Evolutionary conservation across 2,797 vertebrate species (phyloP), one percentile per base, ranked within the genome.

Genomic region (Knipowitschia caucasica): DNA sequence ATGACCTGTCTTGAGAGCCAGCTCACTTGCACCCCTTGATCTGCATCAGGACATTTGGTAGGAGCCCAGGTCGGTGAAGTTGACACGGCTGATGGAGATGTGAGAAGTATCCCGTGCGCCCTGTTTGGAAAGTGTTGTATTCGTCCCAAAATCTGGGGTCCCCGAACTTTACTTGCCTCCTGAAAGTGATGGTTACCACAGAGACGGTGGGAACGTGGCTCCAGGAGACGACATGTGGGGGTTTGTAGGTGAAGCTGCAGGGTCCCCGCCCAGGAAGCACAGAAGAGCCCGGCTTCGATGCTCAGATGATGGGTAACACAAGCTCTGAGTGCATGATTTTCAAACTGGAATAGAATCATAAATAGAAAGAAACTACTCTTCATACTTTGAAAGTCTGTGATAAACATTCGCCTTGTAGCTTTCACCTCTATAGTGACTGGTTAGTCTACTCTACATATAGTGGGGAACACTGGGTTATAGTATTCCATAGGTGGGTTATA

Each of bases 111-210:
- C 77, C 65, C 8, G 5, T 14, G 17, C 61, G 29, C 5, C 51
- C 39, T 71, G 68, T 77, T 54, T 15, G 80, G 80, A 38, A 74
- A 86, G 15, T 0, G 61, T 39, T 78, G 84, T 29, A 86, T 33
- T 3, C 83, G 27, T 6, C 83, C 86, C n/a, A n/a, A 0, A 25
- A 0, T 43, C 62, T 71, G 59, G 67, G 78, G 17, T 80, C 52
- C 0, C 7, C 0, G 0, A 84, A 88, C 4, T 12, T 27, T 29
- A 84, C 3, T 0, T 0, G 20, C 0, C 77, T 75, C 0, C 46
- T 0, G 0, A 53, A 21, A n/a, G 4, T 52, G 17, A 88, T 23
- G 0, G 1, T 0, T n/a, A 80, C 50, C 24, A 85, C 26, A 1
- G 20, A 0, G 1, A 0, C 0, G 0, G 1, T 4, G 2, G 2